Percentiles rank a stretch among this genome's conserved stretches.
Conservation (phyloP, 2,797 vertebrate genomes). For the Urocyon cinereoargenteus region DNA sequence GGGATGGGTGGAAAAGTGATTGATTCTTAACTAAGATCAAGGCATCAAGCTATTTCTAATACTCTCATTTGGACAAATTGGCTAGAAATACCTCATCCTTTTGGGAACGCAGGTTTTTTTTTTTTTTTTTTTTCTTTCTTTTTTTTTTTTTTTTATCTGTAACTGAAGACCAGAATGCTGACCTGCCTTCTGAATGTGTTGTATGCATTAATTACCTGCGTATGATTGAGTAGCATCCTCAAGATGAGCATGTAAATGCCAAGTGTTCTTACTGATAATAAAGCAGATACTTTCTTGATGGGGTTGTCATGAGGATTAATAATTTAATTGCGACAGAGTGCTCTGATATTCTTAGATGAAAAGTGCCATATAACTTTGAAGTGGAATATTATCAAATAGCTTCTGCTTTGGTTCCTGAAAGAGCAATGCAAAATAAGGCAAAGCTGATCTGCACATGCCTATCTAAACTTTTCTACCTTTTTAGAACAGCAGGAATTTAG, state of each 20-base stretch:
- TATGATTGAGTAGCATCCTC: slow-evolving; percentile 71
- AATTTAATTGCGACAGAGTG: slow-evolving; percentile 80
- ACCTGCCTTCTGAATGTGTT: slow-evolving; percentile 47
- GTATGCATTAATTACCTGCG: slow-evolving; percentile 61
- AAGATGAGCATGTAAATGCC: slow-evolving; percentile 73
- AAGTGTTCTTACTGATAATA: slow-evolving; percentile 81
- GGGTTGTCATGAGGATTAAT: slow-evolving; percentile 80
- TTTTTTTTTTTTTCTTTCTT: neutral
- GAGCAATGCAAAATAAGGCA: slow-evolving; percentile 55
- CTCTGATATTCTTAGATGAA: slow-evolving; percentile 80
- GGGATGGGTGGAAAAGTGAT: neutral
- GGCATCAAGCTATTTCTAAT: slow-evolving; percentile 39
- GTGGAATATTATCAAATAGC: slow-evolving; percentile 72
- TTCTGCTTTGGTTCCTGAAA: slow-evolving; percentile 75
- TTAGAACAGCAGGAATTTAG: neutral
- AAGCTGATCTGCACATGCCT: neutral
- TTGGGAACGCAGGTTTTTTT: slow-evolving; percentile 43
- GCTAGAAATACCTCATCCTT: neutral
- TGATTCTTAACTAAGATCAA: slow-evolving; percentile 39
- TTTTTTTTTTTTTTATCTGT: neutral
- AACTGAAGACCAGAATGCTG: slow-evolving; percentile 35
- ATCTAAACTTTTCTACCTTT: neutral
- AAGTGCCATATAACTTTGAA: slow-evolving; percentile 71
- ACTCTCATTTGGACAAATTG: slow-evolving; percentile 32
- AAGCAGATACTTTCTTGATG: slow-evolving; percentile 79